phyloP scores from a whole-genome alignment of 1,140 invertebrate genomes.

The Cyrtorhinus lividipennis region DNA sequence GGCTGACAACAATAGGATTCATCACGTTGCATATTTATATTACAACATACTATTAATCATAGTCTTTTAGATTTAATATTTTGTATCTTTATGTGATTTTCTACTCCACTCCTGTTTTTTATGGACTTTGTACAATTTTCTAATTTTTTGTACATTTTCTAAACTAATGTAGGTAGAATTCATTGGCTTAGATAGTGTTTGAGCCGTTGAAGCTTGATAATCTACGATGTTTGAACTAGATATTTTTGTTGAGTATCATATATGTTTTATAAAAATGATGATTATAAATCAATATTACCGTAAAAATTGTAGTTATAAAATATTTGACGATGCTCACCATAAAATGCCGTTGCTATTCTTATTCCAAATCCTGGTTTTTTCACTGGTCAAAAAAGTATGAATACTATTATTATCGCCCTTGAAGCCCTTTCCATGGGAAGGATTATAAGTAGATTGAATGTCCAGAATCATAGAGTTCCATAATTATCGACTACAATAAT shows the following conservation, averaged over 20 bases:
- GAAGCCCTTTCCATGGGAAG: not conserved
- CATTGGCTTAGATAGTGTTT: constrained; percentile 14
- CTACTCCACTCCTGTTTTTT: constrained; percentile 16
- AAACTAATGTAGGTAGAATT: constrained; percentile 13
- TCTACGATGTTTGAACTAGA: constrained; percentile 12
- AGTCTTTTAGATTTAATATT: constrained; percentile 17
- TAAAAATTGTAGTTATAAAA: constrained; percentile 5
- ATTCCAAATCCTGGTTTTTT: not conserved
- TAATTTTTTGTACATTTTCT: constrained; percentile 17
- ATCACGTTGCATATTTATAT: constrained; percentile 7
- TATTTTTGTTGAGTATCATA: constrained; percentile 16
- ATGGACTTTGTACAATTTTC: constrained; percentile 16
- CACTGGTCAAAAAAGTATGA: not conserved
- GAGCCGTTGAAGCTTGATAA: constrained; percentile 6
- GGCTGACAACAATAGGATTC: constrained; percentile 8
- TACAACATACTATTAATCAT: constrained; percentile 11
- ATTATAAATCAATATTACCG: constrained; percentile 11
- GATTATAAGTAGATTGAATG: not conserved
- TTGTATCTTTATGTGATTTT: constrained; percentile 15
- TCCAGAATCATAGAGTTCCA: constrained; percentile 2
- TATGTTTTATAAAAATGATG: constrained; percentile 12
- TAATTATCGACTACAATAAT: not conserved
- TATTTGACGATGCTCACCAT: constrained; percentile 5
- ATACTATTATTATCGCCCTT: not conserved
- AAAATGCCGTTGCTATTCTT: constrained; percentile 1